These are phyloP conservation scores for Schizopygopsis malacanthus DNA, from an alignment of 2,797 vertebrate species.

Conservation along the genomic window DNA sequence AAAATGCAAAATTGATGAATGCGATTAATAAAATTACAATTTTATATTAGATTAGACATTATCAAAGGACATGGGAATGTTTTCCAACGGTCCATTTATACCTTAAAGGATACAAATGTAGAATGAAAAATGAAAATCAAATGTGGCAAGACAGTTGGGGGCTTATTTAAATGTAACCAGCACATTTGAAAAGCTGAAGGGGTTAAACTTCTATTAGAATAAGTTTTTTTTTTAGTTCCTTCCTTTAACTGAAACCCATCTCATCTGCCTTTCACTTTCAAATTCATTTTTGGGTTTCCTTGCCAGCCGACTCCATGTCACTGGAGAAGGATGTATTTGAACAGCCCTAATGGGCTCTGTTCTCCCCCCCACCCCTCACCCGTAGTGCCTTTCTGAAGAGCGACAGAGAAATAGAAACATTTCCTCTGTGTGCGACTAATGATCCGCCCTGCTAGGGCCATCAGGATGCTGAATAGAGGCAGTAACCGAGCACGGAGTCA, in stretches of 20 bases:
- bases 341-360: constrained; percentile 60
- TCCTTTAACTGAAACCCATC: constrained; percentile 39
- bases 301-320: constrained; percentile 58
- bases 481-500: constrained; percentile 38
- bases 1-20: background rate
- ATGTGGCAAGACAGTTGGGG: constrained; percentile 38
- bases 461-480: constrained; percentile 52
- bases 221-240: constrained; percentile 55
- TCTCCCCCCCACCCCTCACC: constrained; percentile 33
- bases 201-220: constrained; percentile 69
- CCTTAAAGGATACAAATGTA: background rate
- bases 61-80: background rate
- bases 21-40: background rate
- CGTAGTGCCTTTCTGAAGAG: constrained; percentile 58
- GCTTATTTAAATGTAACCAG: constrained; percentile 26
- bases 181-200: constrained; percentile 65
- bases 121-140: background rate
- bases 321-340: constrained; percentile 63
- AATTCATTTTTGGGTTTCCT: constrained; percentile 66
- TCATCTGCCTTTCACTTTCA: constrained; percentile 67
- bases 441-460: constrained; percentile 53
- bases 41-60: background rate
- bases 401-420: constrained; percentile 63
- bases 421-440: constrained; percentile 56
- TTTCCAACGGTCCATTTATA: background rate